Evolutionary conservation across 2,797 vertebrate species (phyloP), one percentile per base, ranked within the genome.

Genomic region (Molossus alvarezi): DNA sequence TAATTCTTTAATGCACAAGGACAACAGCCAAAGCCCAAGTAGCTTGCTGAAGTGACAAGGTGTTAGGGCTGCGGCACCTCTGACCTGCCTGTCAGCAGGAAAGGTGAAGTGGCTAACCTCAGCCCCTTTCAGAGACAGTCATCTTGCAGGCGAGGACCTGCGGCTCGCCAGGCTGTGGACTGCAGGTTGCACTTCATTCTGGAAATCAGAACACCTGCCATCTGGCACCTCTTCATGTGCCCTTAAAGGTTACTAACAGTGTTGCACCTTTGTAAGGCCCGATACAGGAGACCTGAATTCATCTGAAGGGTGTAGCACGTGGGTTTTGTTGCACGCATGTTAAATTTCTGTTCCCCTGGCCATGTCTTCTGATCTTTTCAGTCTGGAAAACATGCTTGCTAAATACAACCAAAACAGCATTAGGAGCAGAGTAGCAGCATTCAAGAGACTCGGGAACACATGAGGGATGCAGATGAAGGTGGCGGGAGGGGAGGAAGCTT

Each of bases 401-500:
- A 79, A 90, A 75, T 33, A 86, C 29, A 81, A 51, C 41, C 55
- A 13, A 85, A 92, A 76, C 85, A 92, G 33, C 90, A 83, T 83
- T 10, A 81, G 27, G 9, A 51, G 12, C n/a, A 51, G 58, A 21
- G 37, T 27, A 17, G 18, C 41, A 21, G 18, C 55, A 18, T 73
- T 75, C 20, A 67, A 51, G 53, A 88, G 27, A 83, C n/a, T 18
- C 33, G 5, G 51, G 57, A 11, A 77, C 18, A 1, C 3, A 1
- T 0, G 29, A 75, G 33, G 51, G 41, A 4, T 48, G n/a, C 6
- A 11, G 10, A 33, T 23, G 64, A 77, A 20, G 91, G 67, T 1
- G 33, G 51, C 7, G 0, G 10, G 1, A 20, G 18, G 11, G 27
- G 21, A 51, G 27, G 23, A 64, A 20, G 45, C 45, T 72, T 62